A percentile compares a stretch with the other conserved stretches of the same genome.
Evolutionary conservation across 2,797 vertebrate genomes (phyloP).

Genomic region (Picus viridis): DNA sequence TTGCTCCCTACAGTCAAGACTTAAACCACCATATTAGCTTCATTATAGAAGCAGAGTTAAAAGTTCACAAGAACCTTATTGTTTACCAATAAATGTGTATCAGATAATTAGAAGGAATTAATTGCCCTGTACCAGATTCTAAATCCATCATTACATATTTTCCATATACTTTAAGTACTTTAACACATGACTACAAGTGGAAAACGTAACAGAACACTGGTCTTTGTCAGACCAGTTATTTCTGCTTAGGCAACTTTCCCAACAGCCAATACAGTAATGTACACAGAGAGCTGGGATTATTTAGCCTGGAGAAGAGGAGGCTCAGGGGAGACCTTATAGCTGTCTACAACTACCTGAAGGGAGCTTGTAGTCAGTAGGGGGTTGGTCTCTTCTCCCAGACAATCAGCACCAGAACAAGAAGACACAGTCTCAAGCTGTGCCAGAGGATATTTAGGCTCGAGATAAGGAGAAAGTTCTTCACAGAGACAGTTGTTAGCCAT

Average conservation of each 20-base stretch:
- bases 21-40: slow-evolving; percentile 26
- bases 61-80: not conserved
- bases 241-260: not conserved
- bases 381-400: too few species aligned
- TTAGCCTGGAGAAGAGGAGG: too few species aligned
- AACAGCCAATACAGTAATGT: fast-evolving
- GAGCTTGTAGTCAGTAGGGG: too few species aligned
- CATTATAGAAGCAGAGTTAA: not conserved
- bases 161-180: too few species aligned
- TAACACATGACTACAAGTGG: not conserved
- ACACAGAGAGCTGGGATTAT: not conserved
- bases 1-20: slow-evolving; percentile 55
- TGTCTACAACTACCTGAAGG: too few species aligned
- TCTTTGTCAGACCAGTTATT: not conserved
- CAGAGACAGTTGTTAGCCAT: too few species aligned
- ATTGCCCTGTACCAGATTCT: not conserved
- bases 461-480: too few species aligned
- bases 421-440: too few species aligned
- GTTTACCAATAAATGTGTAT: not conserved
- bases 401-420: too few species aligned
- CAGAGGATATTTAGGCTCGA: too few species aligned
- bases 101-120: slow-evolving; percentile 1
- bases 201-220: not conserved
- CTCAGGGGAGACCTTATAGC: too few species aligned
- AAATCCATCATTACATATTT: not conserved